phyloP scores from a whole-genome alignment of 2,888 invertebrate genomes.

The Nemotelus nigrinus region DNA sequence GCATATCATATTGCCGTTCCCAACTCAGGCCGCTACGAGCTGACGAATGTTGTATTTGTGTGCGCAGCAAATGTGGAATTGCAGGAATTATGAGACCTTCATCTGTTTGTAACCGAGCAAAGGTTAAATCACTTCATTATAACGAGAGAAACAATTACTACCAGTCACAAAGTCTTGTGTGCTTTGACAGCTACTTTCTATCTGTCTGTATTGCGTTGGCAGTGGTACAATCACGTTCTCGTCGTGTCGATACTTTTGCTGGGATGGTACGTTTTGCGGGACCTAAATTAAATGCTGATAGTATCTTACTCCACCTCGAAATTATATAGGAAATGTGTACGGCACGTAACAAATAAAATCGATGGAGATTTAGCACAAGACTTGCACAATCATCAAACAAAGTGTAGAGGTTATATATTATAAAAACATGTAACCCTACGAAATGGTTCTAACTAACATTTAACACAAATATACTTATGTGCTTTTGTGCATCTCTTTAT shows the following conservation, averaged over 20 bases:
- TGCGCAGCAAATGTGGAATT: constrained; percentile 73
- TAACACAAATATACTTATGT: not conserved
- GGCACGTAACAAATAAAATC: not conserved
- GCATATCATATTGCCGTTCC: constrained; percentile 76
- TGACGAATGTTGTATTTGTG: constrained; percentile 75
- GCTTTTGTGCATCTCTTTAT: constrained; percentile 8
- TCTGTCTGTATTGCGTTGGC: constrained; percentile 74
- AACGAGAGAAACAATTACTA: constrained; percentile 35
- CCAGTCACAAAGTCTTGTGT: constrained; percentile 62
- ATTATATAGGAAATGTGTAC: not conserved
- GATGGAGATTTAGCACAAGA: not conserved
- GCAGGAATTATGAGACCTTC: constrained; percentile 84
- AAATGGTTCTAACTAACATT: constrained; percentile 19
- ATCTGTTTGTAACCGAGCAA: constrained; percentile 65
- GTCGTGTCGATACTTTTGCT: constrained; percentile 76
- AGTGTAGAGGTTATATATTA: not conserved
- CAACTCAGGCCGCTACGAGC: constrained; percentile 73
- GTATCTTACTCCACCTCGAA: not conserved
- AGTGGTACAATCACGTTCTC: constrained; percentile 81
- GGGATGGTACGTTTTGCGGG: constrained; percentile 56
- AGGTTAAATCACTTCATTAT: not conserved
- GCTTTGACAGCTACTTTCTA: constrained; percentile 67
- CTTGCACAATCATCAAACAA: too few species aligned
- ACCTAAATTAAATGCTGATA: constrained; percentile 33
- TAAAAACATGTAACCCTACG: not conserved